Evolutionary conservation across 1,140 invertebrate genomes (phyloP), one percentile per base, ranked within the genome.

Genomic region (Aphis craccivora): DNA sequence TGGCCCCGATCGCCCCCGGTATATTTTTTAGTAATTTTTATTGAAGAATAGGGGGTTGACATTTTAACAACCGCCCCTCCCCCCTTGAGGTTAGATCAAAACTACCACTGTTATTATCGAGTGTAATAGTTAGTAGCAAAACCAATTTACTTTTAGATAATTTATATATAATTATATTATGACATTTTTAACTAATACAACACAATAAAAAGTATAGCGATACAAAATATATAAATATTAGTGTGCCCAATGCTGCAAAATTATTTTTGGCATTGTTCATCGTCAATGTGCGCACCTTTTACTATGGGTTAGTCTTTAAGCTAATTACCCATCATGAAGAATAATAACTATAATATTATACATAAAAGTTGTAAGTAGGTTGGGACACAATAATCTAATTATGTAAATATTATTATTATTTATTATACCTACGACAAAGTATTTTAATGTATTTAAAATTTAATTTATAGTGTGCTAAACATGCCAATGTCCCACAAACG

Each of bases 301-400:
- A 18, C 18, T 86, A 30, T 86, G 40, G 83, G 40, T 40, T 86
- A 23, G 83, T 40, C 40, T 86, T 40, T 43, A 8, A 86, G 22
- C 23, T 86, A 40, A 86, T 40, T 86, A 40, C 23, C 23, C 37
- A 43, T 43, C 83, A 14, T 9, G 23, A 86, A 86, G 83, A 86
- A 86, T 86, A 43, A 43, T 86, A 25, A 40, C 23, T 23, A 86
- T 43, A 40, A 43, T 43, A 14, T 43, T 25, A 40, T 40, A 40
- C 37, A 86, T 86, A 43, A 25, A 25, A 40, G 30, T 76, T 35
- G n/a, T 76, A 25, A 14, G 83, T 86, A 86, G 83, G 83, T 86
- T 43, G 83, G 60, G 23, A 86, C 37, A 86, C 22, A 43, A 86
- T 43, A 86, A 86, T 86, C 9, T 86, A 43, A 86, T 86, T 86